Conservation (phyloP, 2,797 vertebrate species). For the Anguilla megastoma region DNA sequence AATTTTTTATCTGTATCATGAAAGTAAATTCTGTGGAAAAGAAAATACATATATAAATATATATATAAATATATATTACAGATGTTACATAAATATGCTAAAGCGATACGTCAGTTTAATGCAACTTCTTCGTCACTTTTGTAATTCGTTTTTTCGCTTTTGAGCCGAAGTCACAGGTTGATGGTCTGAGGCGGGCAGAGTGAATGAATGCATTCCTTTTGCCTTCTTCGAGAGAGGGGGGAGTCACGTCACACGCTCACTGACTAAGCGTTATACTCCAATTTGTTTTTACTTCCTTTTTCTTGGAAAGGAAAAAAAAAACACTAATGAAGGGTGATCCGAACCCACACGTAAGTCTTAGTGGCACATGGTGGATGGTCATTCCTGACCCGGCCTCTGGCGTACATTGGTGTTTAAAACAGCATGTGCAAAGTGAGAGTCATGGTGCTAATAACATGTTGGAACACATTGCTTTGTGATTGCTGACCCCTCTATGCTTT, state of each 20-base stretch:
- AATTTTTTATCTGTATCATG: slow-evolving; percentile 72
- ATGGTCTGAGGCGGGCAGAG: slow-evolving; percentile 63
- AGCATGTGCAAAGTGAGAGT: slow-evolving; percentile 56
- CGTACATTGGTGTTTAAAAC: slow-evolving; percentile 61
- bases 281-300: slow-evolving; percentile 71
- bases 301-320: slow-evolving; percentile 68
- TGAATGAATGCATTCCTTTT: slow-evolving; percentile 77
- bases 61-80: slow-evolving; percentile 62
- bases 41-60: slow-evolving; percentile 48
- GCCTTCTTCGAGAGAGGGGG: slow-evolving; percentile 58
- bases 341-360: slow-evolving; percentile 43
- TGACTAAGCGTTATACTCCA: slow-evolving; percentile 73
- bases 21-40: slow-evolving; percentile 66
- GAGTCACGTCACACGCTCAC: slow-evolving; percentile 56
- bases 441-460: slow-evolving; percentile 79
- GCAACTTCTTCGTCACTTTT: slow-evolving; percentile 69
- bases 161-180: slow-evolving; percentile 56
- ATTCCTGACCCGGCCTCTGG: slow-evolving; percentile 51
- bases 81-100: slow-evolving; percentile 81
- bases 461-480: slow-evolving; percentile 77
- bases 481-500: slow-evolving; percentile 66
- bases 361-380: not conserved
- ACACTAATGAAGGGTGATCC: slow-evolving; percentile 77
- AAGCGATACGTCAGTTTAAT: slow-evolving; percentile 63
- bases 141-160: slow-evolving; percentile 66